phyloP scores from a whole-genome alignment of 2,888 invertebrate genomes.

The Hipparchia semele region DNA sequence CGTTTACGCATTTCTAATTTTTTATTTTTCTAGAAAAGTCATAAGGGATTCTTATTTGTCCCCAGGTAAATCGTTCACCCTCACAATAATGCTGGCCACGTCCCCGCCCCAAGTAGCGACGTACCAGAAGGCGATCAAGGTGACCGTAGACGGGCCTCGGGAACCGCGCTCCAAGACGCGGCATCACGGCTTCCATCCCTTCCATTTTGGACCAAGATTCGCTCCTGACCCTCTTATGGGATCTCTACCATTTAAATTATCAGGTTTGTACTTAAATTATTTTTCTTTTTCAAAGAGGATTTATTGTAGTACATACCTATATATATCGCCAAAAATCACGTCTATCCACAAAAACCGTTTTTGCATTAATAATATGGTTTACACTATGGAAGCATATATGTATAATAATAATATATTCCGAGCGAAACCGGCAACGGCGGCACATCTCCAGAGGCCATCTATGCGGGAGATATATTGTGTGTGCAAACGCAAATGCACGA shows the following conservation, averaged over 20 bases:
- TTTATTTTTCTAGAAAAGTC: too few species aligned
- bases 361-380: too few species aligned
- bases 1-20: too few species aligned
- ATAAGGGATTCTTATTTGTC: conserved; percentile 18
- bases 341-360: too few species aligned
- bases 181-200: conserved; percentile 94
- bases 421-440: too few species aligned
- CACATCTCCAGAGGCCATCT: too few species aligned
- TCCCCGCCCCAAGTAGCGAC: conserved; percentile 97
- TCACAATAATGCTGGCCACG: conserved; percentile 97
- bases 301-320: too few species aligned
- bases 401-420: too few species aligned
- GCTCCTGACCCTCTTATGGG: conserved; percentile 91
- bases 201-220: conserved; percentile 93
- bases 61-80: conserved; percentile 97
- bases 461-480: too few species aligned
- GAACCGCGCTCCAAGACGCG: conserved; percentile 97
- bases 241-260: conserved; percentile 91
- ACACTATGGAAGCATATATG: too few species aligned
- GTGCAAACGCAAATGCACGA: too few species aligned
- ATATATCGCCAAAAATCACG: too few species aligned
- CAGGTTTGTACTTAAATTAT: conserved; percentile 72
- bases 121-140: conserved; percentile 99
- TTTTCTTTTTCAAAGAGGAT: neutral
- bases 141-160: conserved; percentile 99